Base-by-base conservation (phyloP, 2,888 invertebrate genomes). In the Cerceris rybyensis region DNA sequence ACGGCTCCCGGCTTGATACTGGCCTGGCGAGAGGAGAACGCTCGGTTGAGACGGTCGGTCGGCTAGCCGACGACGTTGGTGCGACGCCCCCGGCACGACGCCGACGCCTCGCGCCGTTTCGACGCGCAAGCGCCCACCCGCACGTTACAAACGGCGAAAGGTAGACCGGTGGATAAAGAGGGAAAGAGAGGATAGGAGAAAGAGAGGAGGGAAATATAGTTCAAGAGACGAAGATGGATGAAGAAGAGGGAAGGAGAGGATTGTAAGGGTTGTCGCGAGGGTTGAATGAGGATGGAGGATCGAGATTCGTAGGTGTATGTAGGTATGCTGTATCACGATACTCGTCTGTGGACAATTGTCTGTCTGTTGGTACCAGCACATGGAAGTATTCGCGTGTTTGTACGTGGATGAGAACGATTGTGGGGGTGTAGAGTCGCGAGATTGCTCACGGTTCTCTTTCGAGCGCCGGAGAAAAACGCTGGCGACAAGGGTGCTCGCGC, bases 61-160 rank as follows among this genome's bases (percentile, higher is more conserved):
- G 81, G 71, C 67, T 81, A 84, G 83, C 84, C 87, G 88, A 86
- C 84, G 86, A 86, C 86, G 87, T 85, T 88, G 88, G 88, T 88
- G 85, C 90, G 90, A 90, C 90, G 90, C 90, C 89, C 89, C 90
- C 90, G 86, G 82, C 85, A 83, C 86, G 79, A 86, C 86, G 86
- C 85, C 90, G 90, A 90, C 90, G 90, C 89, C 85, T 84, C 86
- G 87, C 87, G 87, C 75, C 86, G 83, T 75, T 75, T 68, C 69
- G 42, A 68, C 84, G 85, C 89, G 87, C 85, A 83, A 75, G 84
- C 88, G 82, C 79, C 63, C 59, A 58, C 43, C 42, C n/a, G 14
- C 55, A 58, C 70, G 46, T 46, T 13, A 61, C 46, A 9, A 14
- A 14, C 46, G 11, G 8, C 57, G 39, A 16, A 17, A 39, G 14